Evolutionary conservation across 1,140 invertebrate genomes (phyloP), one percentile per base, ranked within the genome.

Genomic region (Drosophila fuyamai): DNA sequence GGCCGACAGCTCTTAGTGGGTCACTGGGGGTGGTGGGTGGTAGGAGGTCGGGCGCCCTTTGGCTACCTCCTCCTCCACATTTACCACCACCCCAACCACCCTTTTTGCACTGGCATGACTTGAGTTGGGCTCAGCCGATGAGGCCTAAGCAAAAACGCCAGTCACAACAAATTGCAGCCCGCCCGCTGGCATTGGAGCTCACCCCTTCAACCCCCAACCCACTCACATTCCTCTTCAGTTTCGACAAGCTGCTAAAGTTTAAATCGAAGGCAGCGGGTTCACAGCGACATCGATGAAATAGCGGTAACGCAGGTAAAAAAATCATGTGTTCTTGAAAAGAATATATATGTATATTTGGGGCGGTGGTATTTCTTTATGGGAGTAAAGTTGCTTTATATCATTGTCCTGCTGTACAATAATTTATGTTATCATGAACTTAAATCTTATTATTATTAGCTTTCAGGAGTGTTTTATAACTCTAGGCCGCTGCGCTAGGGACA

Each of bases 161-260:
- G 73, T 76, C 51, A 62, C 63, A 83, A 84, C 71, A 84, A 86
- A 86, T 81, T 68, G 81, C 67, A 81, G 82, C 78, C 79, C 78
- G 65, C 78, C 57, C 67, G 76, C 55, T 82, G 80, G 76, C 76
- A 79, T 71, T 83, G 67, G 67, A 35, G 27, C 38, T 8, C 44
- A 13, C 16, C n/a, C 9, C 32, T 32, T 35, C 12, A 43, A 43
- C 54, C 8, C 41, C 10, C 9, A 51, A 35, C 41, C 35, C 53
- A 47, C 36, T 50, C 51, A 54, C 47, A 78, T 78, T 77, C 55
- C 59, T 50, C 47, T 72, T 72, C 66, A 63, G 50, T 72, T 78
- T 68, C 51, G 56, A 48, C 61, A 80, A 65, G 55, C 76, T 47
- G 67, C 63, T 43, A 41, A 66, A 67, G 54, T 65, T 76, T 79